Evolutionary conservation across 2,113 vertebrate genomes (phyloP).

Genomic region (Psophia crepitans): DNA sequence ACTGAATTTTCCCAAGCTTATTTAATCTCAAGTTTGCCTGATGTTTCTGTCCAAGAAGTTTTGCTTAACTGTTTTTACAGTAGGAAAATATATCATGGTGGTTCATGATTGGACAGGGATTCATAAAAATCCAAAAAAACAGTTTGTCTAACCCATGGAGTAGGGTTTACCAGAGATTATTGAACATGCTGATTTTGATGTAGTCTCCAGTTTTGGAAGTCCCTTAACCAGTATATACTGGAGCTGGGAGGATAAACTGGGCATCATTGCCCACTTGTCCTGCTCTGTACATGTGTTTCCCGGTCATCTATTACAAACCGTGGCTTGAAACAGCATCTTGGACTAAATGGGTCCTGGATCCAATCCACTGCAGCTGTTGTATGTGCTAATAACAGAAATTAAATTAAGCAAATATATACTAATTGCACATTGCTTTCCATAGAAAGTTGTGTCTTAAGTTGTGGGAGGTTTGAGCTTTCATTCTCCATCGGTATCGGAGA

Average conservation of each 20-base stretch:
- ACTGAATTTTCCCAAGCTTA: constrained; percentile 40
- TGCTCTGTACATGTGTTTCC: neutral
- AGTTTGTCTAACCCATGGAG: neutral
- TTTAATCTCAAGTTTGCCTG: constrained; percentile 15
- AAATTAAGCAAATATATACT: neutral
- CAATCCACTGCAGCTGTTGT: neutral
- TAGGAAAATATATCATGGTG: neutral
- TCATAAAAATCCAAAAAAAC: neutral
- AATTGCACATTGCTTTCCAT: fast-evolving
- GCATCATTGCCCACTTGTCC: fast-evolving
- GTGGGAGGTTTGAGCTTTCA: neutral
- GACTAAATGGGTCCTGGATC: neutral
- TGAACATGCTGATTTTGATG: neutral
- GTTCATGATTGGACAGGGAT: neutral
- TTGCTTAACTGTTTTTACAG: constrained; percentile 18
- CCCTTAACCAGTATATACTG: neutral
- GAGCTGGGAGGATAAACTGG: neutral
- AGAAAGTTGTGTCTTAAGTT: neutral
- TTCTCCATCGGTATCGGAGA: neutral
- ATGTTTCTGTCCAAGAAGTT: neutral
- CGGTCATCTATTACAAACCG: neutral
- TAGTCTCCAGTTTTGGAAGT: neutral
- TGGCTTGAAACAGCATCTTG: neutral
- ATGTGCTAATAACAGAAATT: neutral
- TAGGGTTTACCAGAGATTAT: neutral